Evolutionary conservation across 2,797 vertebrate genomes (phyloP), one percentile per base, ranked within the genome.

Genomic region (Propithecus perrieri): DNA sequence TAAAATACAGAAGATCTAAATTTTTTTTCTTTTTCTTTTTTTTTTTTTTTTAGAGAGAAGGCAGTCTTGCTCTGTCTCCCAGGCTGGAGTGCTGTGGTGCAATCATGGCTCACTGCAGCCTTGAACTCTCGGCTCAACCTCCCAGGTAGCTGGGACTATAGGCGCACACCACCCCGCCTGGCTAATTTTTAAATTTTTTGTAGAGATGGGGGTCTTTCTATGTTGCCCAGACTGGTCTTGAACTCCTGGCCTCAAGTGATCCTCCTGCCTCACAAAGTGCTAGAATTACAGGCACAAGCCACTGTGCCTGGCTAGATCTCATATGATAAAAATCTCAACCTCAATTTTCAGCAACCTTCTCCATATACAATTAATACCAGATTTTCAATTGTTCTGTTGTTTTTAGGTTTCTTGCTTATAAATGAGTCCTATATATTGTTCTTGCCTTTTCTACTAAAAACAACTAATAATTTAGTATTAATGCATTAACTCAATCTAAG

Each of bases 391-490:
- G 35, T 74, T 22, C 33, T 71, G 4, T 90, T 89, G 13, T 88
- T 74, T 83, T 76, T 86, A 75, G 18, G 9, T 89, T 93, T 86
- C 17, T 93, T 94, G 61, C 69, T 93, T 95, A 78, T 90, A 72
- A 46, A 86, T 57, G 86, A 67, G 63, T 61, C 11, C 15, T 83
- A 48, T 38, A 43, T 95, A 53, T 76, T 89, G 38, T 75, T 85
- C 57, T 81, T 93, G 33, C 48, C 20, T 93, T 97, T 91, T 88
- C 15, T 76, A 59, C 59, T 90, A 92, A 94, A 72, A 87, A 50
- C 71, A 94, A 71, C 7, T 74, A 65, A 69, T 72, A 89, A 38
- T 57, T 96, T 96, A 35, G 20, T 78, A 48, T 89, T 84, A 80
- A 76, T 78, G 41, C 4, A 57, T 94, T 95, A 85, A 67, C 22